Evolutionary conservation across 2,113 vertebrate species (phyloP).

Genomic region (Pterocles orientalis): DNA sequence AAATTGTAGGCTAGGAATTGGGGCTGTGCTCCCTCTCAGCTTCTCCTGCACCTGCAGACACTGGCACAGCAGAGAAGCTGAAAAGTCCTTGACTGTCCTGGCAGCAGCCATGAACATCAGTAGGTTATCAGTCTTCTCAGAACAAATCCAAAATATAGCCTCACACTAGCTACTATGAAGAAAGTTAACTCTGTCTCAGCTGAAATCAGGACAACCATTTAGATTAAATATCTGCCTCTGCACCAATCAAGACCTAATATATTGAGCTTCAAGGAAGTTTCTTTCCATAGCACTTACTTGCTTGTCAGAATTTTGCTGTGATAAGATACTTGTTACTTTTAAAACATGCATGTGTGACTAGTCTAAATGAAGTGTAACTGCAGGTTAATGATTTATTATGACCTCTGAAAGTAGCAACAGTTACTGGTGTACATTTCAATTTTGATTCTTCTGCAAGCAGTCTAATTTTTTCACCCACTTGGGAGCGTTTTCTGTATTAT

Average conservation of each 20-base stretch:
- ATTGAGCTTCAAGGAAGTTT: background rate
- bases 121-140: no score
- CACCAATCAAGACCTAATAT: background rate
- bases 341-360: background rate
- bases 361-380: background rate
- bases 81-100: no score
- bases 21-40: no score
- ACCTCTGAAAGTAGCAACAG: background rate
- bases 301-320: background rate
- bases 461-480: background rate
- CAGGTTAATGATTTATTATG: background rate
- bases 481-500: background rate
- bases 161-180: no score
- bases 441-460: background rate
- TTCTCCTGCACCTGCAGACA: no score
- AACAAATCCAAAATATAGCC: no score
- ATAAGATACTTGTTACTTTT: background rate
- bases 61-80: no score
- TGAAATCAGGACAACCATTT: no score
- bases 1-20: no score
- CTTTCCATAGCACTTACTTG: background rate
- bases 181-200: no score
- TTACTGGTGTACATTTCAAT: background rate
- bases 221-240: background rate
- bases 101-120: no score